A percentile compares a stretch with the other conserved stretches of the same genome.
These are phyloP conservation scores for Nudaria mundana DNA, from an alignment of 2,888 invertebrate genomes.

Conservation along the genomic window DNA sequence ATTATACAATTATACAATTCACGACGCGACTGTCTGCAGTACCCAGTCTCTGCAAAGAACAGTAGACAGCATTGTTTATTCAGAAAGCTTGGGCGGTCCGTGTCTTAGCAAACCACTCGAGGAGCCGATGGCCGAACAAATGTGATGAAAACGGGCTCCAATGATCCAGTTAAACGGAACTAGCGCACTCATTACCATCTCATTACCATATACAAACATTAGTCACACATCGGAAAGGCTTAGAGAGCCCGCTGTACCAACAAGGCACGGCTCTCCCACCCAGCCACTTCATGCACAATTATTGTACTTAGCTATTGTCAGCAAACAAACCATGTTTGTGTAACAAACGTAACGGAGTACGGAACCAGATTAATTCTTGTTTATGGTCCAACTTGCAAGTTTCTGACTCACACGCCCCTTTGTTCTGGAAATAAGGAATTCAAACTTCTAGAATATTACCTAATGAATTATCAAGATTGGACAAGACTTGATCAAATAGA, in stretches of 20 bases:
- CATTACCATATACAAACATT: conserved; percentile 77
- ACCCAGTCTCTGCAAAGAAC: conserved; percentile 28
- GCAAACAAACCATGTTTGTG: conserved; percentile 67
- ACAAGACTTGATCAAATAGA: no score
- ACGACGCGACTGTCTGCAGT: conserved; percentile 27
- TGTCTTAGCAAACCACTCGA: conserved; percentile 49
- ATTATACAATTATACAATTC: conserved; percentile 34
- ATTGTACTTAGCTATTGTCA: conserved; percentile 77
- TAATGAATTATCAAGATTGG: no score
- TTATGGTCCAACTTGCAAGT: conserved; percentile 51
- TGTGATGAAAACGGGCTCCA: conserved; percentile 48
- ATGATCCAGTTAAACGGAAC: conserved; percentile 70
- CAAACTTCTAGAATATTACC: not conserved
- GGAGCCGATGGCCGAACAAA: conserved; percentile 53
- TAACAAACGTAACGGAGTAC: conserved; percentile 69
- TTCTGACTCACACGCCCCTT: conserved; percentile 25
- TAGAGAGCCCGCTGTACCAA: conserved; percentile 66
- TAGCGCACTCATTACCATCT: conserved; percentile 70
- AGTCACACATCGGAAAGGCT: conserved; percentile 71
- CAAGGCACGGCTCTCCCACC: conserved; percentile 55
- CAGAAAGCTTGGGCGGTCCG: conserved; percentile 60
- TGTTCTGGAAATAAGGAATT: conserved; percentile 7
- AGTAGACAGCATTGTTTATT: conserved; percentile 56
- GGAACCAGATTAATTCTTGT: conserved; percentile 71
- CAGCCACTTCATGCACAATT: conserved; percentile 71